These are phyloP conservation scores for Neuroterus valhalla DNA, from an alignment of 1,140 invertebrate species.

Conservation along the genomic window DNA sequence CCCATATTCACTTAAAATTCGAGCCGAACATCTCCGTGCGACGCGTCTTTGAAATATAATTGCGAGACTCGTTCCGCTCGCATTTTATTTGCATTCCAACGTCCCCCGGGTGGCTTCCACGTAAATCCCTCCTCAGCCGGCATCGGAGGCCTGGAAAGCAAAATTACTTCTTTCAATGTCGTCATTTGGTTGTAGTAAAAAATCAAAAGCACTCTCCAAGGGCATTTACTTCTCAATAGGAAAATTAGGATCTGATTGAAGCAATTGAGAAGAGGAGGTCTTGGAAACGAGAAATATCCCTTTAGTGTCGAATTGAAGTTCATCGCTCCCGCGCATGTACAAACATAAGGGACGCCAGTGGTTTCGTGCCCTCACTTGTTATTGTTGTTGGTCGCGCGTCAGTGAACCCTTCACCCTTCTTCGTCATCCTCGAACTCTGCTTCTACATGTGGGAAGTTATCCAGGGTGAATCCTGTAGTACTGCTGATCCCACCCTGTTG, in stretches of 20 bases:
- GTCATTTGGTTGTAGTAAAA: background rate
- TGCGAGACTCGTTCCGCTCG: background rate
- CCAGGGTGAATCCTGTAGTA: background rate
- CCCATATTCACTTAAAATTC: background rate
- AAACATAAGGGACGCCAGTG: conserved; percentile 59
- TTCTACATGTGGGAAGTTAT: conserved; percentile 49
- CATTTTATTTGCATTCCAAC: conserved; percentile 23
- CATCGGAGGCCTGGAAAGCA: background rate
- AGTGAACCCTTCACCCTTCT: conserved; percentile 55
- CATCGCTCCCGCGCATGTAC: conserved; percentile 69
- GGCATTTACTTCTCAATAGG: too few relatives aligned
- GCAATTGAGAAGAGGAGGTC: too few relatives aligned
- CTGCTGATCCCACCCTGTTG: background rate
- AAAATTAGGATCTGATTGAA: background rate
- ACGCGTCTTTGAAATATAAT: conserved; percentile 13
- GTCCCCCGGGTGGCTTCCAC: background rate
- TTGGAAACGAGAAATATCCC: background rate
- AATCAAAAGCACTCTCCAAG: background rate
- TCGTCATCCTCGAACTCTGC: conserved; percentile 43
- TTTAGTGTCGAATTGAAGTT: conserved; percentile 58
- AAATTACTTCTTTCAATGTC: background rate
- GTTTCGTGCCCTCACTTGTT: conserved; percentile 37
- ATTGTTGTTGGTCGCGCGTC: conserved; percentile 63
- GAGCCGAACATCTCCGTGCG: background rate
- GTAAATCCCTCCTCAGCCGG: background rate